Evolutionary conservation across 2,797 vertebrate genomes (phyloP).

Genomic region (Hylomyscus alleni): DNA sequence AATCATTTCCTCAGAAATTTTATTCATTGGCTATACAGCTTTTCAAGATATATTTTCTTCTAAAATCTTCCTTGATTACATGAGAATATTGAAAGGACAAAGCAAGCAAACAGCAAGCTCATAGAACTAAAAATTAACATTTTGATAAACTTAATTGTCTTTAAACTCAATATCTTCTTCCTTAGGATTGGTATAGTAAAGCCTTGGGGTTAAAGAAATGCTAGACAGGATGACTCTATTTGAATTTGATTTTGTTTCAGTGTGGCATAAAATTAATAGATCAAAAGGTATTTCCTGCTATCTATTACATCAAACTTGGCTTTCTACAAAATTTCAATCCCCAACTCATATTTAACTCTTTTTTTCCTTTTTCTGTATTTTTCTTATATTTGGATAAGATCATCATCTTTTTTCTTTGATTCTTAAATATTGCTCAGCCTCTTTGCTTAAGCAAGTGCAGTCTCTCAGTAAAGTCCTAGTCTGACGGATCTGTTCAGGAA

Average conservation of each 20-base stretch:
- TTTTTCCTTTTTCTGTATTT: neutral
- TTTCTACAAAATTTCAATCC: neutral
- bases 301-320: neutral
- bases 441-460: neutral
- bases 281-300: neutral
- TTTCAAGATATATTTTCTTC: neutral
- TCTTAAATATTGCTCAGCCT: neutral
- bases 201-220: neutral
- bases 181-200: neutral
- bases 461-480: neutral
- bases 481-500: neutral
- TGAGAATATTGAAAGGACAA: neutral
- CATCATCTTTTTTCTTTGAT: neutral
- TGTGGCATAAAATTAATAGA: neutral
- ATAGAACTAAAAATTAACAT: neutral
- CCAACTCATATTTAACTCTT: neutral
- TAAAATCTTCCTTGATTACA: neutral
- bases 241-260: neutral
- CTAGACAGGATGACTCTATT: neutral
- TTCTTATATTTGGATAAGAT: neutral
- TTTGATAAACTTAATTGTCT: neutral
- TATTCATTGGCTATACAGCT: neutral
- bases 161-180: neutral
- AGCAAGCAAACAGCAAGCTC: neutral
- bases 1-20: neutral